These are phyloP conservation scores for Lerema accius DNA, from an alignment of 1,140 invertebrate genomes.

Conservation along the genomic window DNA sequence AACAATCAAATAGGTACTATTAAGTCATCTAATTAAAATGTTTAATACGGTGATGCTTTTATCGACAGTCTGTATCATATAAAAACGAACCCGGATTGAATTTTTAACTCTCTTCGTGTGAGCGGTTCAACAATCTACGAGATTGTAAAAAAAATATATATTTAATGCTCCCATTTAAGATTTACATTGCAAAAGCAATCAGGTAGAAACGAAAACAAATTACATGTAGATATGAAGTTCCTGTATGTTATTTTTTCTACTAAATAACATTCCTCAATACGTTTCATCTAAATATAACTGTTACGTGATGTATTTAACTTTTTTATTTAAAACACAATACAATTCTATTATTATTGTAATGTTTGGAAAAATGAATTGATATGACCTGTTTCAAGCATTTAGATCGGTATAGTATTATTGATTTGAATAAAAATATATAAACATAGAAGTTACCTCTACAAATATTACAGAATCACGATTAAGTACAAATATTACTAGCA, in stretches of 20 bases:
- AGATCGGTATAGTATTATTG: too few relatives aligned
- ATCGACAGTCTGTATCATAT: conserved; percentile 30
- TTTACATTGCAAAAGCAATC: conserved; percentile 22
- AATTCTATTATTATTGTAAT: too few relatives aligned
- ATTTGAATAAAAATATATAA: too few relatives aligned
- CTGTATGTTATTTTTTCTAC: conserved; percentile 20
- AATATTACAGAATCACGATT: too few relatives aligned
- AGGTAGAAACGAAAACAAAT: conserved; percentile 17
- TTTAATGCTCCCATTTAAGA: conserved; percentile 12
- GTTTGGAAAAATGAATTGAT: too few relatives aligned
- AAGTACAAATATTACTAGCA: too few relatives aligned
- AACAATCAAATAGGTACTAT: conserved; percentile 42
- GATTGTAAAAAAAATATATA: conserved; percentile 3
- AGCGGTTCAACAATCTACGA: conserved; percentile 24
- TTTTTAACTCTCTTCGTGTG: conserved; percentile 31
- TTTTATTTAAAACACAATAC: neutral
- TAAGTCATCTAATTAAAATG: conserved; percentile 44
- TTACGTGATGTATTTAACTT: neutral
- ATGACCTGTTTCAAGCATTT: too few relatives aligned
- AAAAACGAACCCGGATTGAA: conserved; percentile 50
- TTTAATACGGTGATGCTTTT: conserved; percentile 42
- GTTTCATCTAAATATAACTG: neutral
- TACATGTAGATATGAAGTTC: conserved; percentile 1
- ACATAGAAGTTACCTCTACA: too few relatives aligned
- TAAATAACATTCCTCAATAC: neutral